A percentile compares a stretch with the other conserved stretches of the same genome.
Conservation (phyloP, 2,113 vertebrate genomes). For the Odocoileus virginianus region DNA sequence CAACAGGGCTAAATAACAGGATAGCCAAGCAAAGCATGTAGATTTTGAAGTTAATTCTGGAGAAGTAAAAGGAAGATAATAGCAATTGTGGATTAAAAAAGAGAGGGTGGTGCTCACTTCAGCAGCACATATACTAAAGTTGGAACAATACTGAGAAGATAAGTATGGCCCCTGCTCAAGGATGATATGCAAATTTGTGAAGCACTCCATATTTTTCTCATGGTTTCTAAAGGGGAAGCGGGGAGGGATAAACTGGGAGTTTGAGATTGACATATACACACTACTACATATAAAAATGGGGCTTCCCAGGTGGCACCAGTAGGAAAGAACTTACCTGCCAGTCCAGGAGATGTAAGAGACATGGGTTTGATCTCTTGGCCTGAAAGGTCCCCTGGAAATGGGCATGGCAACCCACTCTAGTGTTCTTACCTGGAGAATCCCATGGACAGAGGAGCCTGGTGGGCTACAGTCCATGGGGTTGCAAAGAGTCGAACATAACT, state of each 20-base stretch:
- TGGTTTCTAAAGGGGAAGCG: neutral
- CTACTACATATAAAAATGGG: neutral
- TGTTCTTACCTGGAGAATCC: neutral
- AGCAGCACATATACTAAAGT: neutral
- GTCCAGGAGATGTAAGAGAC: neutral
- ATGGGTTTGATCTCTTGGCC: neutral
- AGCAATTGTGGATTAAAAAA: neutral
- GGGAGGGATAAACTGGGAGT: neutral
- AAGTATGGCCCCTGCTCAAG: neutral
- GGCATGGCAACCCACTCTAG: neutral
- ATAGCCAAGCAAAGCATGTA: neutral
- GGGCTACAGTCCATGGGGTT: neutral
- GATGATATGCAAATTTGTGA: neutral
- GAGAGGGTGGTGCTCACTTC: neutral
- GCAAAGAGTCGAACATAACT: neutral
- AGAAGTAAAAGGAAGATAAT: neutral
- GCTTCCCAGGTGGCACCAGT: neutral
- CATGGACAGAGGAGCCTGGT: neutral
- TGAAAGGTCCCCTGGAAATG: neutral
- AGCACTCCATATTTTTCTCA: neutral
- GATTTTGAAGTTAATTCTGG: neutral
- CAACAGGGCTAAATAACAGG: neutral
- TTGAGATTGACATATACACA: neutral
- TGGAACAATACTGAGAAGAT: neutral
- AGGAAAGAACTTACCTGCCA: neutral